These are phyloP conservation scores for Eumaeus atala DNA, from an alignment of 1,140 invertebrate genomes.

Conservation along the genomic window DNA sequence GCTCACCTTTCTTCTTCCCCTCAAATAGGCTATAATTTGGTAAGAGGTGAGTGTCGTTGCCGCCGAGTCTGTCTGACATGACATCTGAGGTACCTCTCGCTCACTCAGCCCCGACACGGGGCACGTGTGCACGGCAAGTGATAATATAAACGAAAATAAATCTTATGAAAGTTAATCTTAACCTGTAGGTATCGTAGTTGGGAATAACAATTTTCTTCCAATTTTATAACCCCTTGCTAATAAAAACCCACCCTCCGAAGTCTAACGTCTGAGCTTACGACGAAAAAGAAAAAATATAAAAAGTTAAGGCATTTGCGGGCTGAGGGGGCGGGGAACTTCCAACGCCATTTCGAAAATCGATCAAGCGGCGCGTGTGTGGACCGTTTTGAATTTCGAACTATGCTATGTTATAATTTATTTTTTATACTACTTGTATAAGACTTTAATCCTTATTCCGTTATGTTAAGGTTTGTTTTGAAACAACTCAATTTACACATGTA, in stretches of 20 bases:
- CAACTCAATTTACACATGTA: background rate
- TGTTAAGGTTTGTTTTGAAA: slow-evolving; percentile 15
- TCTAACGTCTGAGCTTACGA: slow-evolving; percentile 14
- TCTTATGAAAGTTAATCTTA: no score
- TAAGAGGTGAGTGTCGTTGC: no score
- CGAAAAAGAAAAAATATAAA: slow-evolving; percentile 33
- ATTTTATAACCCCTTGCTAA: no score
- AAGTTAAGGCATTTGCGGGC: slow-evolving; percentile 24
- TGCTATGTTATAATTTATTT: slow-evolving; percentile 32
- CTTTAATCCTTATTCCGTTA: background rate
- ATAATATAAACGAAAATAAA: no score
- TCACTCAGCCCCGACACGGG: no score
- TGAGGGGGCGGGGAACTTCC: slow-evolving; percentile 29
- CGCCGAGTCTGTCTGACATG: no score
- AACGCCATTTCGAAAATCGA: slow-evolving; percentile 63
- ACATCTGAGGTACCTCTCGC: no score
- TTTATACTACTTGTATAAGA: background rate
- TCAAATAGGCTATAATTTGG: no score
- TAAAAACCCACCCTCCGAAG: background rate
- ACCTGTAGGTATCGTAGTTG: no score
- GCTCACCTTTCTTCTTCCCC: no score
- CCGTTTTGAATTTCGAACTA: slow-evolving; percentile 61
- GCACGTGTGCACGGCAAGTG: no score
- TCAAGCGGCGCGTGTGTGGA: slow-evolving; percentile 58
- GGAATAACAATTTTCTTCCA: no score